phyloP scores from a whole-genome alignment of 2,888 invertebrate genomes.

The Autographa gamma region DNA sequence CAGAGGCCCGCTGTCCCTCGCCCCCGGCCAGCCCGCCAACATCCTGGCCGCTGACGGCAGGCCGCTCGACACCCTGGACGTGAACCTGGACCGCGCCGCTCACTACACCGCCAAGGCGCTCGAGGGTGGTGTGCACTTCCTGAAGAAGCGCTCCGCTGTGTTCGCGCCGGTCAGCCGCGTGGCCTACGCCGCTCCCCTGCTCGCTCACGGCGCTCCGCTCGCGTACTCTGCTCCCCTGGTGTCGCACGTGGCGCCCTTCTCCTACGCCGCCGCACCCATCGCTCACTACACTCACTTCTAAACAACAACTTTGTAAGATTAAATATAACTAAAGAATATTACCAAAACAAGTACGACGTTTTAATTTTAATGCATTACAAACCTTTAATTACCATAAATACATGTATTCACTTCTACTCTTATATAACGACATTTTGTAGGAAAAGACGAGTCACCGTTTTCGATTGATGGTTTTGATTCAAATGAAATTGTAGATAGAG shows the following conservation, averaged over 20 bases:
- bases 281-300: conserved; percentile 42
- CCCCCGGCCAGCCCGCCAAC: conserved; percentile 73
- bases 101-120: conserved; percentile 77
- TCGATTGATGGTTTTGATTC: too few species aligned
- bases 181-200: conserved; percentile 33
- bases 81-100: conserved; percentile 80
- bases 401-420: too few species aligned
- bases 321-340: background rate
- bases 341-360: background rate
- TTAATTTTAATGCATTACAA: background rate
- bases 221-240: conserved; percentile 33
- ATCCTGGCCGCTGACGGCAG: conserved; percentile 80
- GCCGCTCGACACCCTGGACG: conserved; percentile 82
- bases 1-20: conserved; percentile 68
- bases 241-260: conserved; percentile 30
- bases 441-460: too few species aligned
- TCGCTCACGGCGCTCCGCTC: conserved; percentile 35
- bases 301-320: conserved; percentile 7
- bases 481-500: too few species aligned
- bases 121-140: conserved; percentile 62
- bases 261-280: conserved; percentile 24
- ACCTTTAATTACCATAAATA: too few species aligned
- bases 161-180: conserved; percentile 43
- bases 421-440: too few species aligned
- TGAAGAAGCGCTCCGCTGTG: conserved; percentile 76